Percentiles rank a stretch among this genome's conserved stretches.
Conservation (phyloP, 2,113 vertebrate genomes). For the Elanus axillaris region DNA sequence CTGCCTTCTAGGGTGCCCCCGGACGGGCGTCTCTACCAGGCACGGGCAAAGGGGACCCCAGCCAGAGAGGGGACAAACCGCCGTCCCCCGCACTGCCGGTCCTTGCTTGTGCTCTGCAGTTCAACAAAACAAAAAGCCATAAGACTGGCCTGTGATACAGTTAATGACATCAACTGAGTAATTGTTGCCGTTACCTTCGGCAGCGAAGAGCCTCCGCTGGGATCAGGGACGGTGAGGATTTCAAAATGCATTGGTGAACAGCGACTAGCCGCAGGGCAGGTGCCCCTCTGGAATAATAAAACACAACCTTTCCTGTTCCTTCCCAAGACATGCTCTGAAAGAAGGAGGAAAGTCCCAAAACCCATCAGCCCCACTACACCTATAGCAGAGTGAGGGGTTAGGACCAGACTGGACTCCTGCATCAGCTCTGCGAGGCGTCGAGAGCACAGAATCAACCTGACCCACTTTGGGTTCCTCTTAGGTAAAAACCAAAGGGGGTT, state of each 20-base stretch:
- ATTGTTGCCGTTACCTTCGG: accelerated
- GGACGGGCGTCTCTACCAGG: background rate
- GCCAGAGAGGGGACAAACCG: accelerated
- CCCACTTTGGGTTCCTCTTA: background rate
- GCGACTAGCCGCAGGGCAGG: accelerated
- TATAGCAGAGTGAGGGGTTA: accelerated
- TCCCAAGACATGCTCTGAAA: background rate
- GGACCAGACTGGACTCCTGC: background rate
- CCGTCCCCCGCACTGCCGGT: accelerated
- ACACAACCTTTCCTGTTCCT: accelerated
- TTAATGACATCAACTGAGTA: background rate
- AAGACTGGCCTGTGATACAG: background rate
- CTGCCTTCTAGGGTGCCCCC: slow-evolving; percentile 44
- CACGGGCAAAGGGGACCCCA: background rate
- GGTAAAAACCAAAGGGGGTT: background rate
- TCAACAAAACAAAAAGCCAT: slow-evolving; percentile 45
- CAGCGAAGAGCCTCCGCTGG: accelerated
- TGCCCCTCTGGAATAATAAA: background rate
- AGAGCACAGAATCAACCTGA: background rate
- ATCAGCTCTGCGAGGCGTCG: background rate
- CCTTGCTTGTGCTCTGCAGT: background rate
- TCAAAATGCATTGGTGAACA: accelerated
- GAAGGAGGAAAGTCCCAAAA: background rate
- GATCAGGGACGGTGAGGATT: accelerated
- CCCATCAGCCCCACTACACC: accelerated